Conservation (phyloP, 2,113 vertebrate genomes). For the Pangasianodon gigas region DNA sequence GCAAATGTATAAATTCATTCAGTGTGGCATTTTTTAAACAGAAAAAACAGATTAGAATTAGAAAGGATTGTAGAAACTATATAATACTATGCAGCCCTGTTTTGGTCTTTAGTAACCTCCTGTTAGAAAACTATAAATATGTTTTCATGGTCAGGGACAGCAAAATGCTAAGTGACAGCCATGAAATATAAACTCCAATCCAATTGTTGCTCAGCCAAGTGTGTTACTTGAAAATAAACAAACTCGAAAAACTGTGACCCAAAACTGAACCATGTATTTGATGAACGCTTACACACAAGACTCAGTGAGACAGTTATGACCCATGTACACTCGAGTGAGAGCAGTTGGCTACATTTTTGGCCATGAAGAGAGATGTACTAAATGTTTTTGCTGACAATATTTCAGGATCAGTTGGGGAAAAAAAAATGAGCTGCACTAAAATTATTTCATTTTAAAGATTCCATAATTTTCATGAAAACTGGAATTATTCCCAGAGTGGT, state of each 20-base stretch:
- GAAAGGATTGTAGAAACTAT: neutral
- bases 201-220: slow-evolving; percentile 13
- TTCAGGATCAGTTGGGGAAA: neutral
- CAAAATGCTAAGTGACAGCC: slow-evolving; percentile 30
- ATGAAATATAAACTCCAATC: slow-evolving; percentile 32
- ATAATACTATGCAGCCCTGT: neutral
- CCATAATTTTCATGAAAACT: too few relatives aligned
- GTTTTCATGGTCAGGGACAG: slow-evolving; percentile 27
- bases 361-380: neutral
- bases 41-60: neutral
- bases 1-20: neutral
- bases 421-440: neutral
- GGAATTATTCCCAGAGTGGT: neutral
- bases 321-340: neutral
- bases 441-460: neutral
- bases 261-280: slow-evolving; percentile 11
- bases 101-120: slow-evolving; percentile 3
- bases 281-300: neutral
- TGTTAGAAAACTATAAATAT: slow-evolving; percentile 39
- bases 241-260: slow-evolving; percentile 15
- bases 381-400: neutral
- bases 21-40: neutral
- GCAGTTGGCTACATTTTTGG: neutral
- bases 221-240: slow-evolving; percentile 20
- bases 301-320: neutral